Base-by-base conservation (phyloP, 2,113 vertebrate genomes). In the Muntiacus muntjak region DNA sequence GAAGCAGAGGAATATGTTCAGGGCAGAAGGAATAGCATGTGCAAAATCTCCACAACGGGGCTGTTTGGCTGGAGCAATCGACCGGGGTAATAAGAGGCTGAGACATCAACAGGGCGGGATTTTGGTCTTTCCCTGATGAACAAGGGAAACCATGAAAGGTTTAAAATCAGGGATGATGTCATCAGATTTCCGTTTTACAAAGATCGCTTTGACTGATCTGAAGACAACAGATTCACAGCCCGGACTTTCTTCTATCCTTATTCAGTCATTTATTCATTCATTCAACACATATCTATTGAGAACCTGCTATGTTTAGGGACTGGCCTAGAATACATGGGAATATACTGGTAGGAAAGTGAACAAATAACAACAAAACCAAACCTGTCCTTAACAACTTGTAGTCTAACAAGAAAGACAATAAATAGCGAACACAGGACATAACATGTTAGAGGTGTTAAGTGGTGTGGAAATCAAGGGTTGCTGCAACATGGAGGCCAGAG, bases 101-200 rank as follows among this genome's bases (percentile, higher is more conserved):
- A n/a, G 52, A 19, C 62, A 1, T 23, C 87, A 19, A 21, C 45
- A 8, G 10, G 52, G 43, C 26, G 30, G 40, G 57, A 33, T n/a
- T 67, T 58, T 33, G 43, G 40, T 71, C 84, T 71, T 89, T 55
- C 36, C 28, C 43, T 21, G 0, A 36, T 1, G 40, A 85, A 26
- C 40, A 47, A 62, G 54, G 30, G 67, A 71, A 79, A 54, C 25
- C 87, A 2, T 1, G 25, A 91, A 60, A 71, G 43, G 26, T 50
- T 33, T 62, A 43, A 60, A 76, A 36, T 67, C 64, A n/a, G 57
- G n/a, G n/a, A 4, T 71, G 64, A 67, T 0, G 1, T 54, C 62
- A 60, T 67, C 93, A 84, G 54, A 57, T 79, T 88, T 81, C 92
- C 33, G 8, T 47, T 91, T 47, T 21, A 16, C 40, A 64, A 86